A percentile compares a stretch with the other conserved stretches of the same genome.
phyloP scores from a whole-genome alignment of 2,888 invertebrate genomes.

The Ormyrus thymus region DNA sequence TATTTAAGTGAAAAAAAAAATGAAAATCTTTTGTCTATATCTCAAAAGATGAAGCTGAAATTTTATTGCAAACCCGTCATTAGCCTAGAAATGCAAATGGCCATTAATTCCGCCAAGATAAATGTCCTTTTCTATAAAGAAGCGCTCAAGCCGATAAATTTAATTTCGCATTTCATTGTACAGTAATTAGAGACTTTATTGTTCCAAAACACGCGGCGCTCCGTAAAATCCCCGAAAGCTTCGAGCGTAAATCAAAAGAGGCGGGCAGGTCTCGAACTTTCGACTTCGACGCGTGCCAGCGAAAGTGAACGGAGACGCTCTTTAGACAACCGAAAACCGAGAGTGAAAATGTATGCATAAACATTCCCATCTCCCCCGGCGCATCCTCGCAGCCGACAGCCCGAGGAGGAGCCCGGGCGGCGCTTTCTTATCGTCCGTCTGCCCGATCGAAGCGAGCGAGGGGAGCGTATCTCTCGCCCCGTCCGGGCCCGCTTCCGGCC shows the following conservation, averaged over 20 bases:
- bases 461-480: too few species aligned
- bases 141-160: background rate
- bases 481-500: background rate
- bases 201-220: background rate
- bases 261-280: slow-evolving; percentile 48
- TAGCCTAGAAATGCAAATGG: too few species aligned
- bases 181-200: too few species aligned
- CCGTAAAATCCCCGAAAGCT: slow-evolving; percentile 15
- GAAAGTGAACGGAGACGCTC: slow-evolving; percentile 48
- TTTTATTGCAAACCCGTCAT: background rate
- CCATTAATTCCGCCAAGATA: background rate
- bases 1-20: too few species aligned
- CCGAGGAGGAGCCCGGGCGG: too few species aligned
- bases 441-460: too few species aligned
- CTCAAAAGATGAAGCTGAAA: background rate
- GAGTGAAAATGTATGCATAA: slow-evolving; percentile 48
- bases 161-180: background rate
- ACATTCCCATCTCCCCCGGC: slow-evolving; percentile 25
- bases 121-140: background rate
- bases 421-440: too few species aligned
- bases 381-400: too few species aligned
- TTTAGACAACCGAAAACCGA: slow-evolving; percentile 50
- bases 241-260: slow-evolving; percentile 24
- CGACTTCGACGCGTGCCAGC: slow-evolving; percentile 42
- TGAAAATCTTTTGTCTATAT: too few species aligned